phyloP scores from a whole-genome alignment of 2,113 vertebrate genomes.

The Hepsetus odoe region DNA sequence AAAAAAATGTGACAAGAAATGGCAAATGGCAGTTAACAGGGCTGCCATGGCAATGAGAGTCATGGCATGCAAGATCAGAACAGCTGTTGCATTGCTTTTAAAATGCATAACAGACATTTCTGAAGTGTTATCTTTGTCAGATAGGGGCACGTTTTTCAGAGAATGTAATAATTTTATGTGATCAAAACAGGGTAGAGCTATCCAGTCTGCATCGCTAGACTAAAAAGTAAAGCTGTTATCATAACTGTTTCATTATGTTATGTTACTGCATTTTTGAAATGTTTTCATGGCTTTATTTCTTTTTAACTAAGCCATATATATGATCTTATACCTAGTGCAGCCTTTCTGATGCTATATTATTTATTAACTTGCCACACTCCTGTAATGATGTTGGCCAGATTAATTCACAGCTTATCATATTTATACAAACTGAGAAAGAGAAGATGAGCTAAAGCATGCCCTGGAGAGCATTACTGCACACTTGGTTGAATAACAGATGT shows the following conservation, averaged over 20 bases:
- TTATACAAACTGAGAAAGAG: constrained; percentile 11
- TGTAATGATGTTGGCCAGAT: constrained; percentile 12
- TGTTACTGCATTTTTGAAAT: too few relatives aligned
- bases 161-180: not conserved
- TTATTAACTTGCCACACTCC: not conserved
- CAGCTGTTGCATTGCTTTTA: not conserved
- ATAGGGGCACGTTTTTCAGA: not conserved
- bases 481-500: constrained; percentile 20
- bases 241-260: too few relatives aligned
- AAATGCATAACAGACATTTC: not conserved
- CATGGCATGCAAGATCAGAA: not conserved
- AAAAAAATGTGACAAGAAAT: not conserved
- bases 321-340: not conserved
- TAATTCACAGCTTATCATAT: constrained; percentile 26
- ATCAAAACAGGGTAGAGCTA: too few relatives aligned
- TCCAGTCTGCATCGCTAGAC: too few relatives aligned
- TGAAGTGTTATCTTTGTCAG: not conserved
- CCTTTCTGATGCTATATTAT: too few relatives aligned
- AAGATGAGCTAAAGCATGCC: constrained; percentile 38
- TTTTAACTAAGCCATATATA: not conserved
- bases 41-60: not conserved
- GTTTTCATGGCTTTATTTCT: not conserved
- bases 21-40: not conserved
- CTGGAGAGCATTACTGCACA: constrained; percentile 19
- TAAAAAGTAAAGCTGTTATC: too few relatives aligned